Conservation (phyloP, 2,888 invertebrate species). For the Portevinia maculata region DNA sequence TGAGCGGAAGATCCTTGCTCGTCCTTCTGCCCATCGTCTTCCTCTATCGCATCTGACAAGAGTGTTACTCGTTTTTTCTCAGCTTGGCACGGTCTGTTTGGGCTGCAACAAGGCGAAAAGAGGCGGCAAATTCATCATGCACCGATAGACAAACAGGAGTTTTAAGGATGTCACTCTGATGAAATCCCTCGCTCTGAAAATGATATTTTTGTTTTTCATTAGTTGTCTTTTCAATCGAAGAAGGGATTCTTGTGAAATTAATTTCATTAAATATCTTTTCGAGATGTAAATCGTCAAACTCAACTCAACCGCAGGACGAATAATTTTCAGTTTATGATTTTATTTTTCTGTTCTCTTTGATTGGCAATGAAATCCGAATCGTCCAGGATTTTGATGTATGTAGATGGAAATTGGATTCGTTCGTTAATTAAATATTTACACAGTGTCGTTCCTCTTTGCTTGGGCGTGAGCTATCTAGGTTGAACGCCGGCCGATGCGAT, state of each 20-base stretch:
- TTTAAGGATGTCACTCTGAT: constrained; percentile 61
- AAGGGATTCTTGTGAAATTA: constrained; percentile 64
- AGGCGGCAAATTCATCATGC: constrained; percentile 62
- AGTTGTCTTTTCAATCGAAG: constrained; percentile 47
- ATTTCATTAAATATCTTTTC: constrained; percentile 46
- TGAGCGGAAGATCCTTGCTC: constrained; percentile 65
- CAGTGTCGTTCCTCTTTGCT: constrained; percentile 51
- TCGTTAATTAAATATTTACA: constrained; percentile 75
- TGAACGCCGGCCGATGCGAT: not conserved
- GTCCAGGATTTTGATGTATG: constrained; percentile 61
- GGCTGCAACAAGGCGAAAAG: constrained; percentile 52
- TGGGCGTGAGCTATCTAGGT: constrained; percentile 4
- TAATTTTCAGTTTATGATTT: constrained; percentile 12
- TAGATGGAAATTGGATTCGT: constrained; percentile 70
- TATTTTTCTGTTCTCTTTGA: constrained; percentile 34
- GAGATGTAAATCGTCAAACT: constrained; percentile 60
- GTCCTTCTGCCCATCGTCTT: not conserved
- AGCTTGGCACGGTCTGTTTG: constrained; percentile 55
- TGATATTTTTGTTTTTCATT: constrained; percentile 52
- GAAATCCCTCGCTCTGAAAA: constrained; percentile 56
- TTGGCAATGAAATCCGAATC: constrained; percentile 59
- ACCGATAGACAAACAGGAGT: constrained; percentile 68
- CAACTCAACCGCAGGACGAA: constrained; percentile 60
- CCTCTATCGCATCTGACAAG: constrained; percentile 3
- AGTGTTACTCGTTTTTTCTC: not conserved